Base-by-base conservation (phyloP, 2,797 vertebrate species). In the Anableps anableps region DNA sequence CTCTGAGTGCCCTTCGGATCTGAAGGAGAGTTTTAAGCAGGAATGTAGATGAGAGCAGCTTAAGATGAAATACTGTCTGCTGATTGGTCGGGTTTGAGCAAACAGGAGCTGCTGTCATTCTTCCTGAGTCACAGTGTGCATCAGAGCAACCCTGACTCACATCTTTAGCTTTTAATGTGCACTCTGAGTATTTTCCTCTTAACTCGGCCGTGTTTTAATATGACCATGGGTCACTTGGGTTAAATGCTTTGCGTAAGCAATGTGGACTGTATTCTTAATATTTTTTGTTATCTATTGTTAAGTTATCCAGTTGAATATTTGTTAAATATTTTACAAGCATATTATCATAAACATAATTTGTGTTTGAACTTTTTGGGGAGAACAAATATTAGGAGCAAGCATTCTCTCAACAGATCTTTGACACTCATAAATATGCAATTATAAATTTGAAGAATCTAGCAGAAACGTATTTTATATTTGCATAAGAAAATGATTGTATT, bases 1-100 rank as follows among this genome's bases (percentile, higher is more conserved):
- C 68, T 80, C 89, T 90, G 83, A 92, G 91, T 90, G 88, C 90
- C 88, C 50, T 85, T 86, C 47, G 53, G 31, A 78, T 83, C 66
- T 86, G 87, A 89, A 77, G 79, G 60, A 71, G 82, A 74, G 80
- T 80, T 88, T 88, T 72, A 83, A 80, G 79, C 80, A 85, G 86
- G 80, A 80, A 88, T 80, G 86, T 87, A 83, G 79, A 89, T 84
- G 84, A 91, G 89, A 86, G 86, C 78, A 36, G 86, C 91, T 91
- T 85, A 90, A 85, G 83, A 91, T 6, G 70, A 76, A 84, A 84
- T 17, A 84, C 80, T 11, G 83, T 45, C 29, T 26, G 6, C 86
- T 86, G 53, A 92, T 91, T 93, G 88, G 89, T 81, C 76, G 5
- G 74, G 19, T 55, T 3, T 26, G 64, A 79, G 75, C 76, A 51